phyloP scores from a whole-genome alignment of 2,888 invertebrate genomes.

The Anagyrus pseudococci region DNA sequence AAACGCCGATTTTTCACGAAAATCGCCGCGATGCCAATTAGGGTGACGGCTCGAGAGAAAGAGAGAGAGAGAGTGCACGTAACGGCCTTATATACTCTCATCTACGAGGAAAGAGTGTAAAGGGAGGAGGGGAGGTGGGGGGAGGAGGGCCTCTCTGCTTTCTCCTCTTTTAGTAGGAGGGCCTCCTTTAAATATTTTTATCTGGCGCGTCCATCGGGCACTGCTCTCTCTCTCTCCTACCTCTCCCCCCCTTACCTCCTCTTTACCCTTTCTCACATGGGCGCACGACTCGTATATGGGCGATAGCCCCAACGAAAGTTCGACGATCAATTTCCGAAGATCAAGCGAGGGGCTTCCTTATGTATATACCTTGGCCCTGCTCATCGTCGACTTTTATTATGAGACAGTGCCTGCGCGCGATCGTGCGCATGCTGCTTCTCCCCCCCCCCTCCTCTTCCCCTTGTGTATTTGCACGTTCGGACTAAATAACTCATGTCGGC shows the following conservation, averaged over 20 bases:
- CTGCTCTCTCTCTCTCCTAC: not conserved
- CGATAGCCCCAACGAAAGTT: no score
- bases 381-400: not conserved
- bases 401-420: no score
- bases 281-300: not conserved
- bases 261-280: not conserved
- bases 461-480: not conserved
- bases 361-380: no score
- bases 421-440: no score
- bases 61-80: no score
- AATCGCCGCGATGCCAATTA: slow-evolving; percentile 11
- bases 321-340: no score
- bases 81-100: no score
- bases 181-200: slow-evolving; percentile 1
- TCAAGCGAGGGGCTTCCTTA: no score
- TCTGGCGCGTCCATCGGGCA: not conserved
- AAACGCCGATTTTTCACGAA: slow-evolving; percentile 1
- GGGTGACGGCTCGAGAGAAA: not conserved
- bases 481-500: not conserved
- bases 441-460: not conserved
- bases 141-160: not conserved
- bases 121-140: not conserved
- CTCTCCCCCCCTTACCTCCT: not conserved
- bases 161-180: not conserved
- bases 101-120: not conserved